Evolutionary conservation across 2,797 vertebrate species (phyloP).

Genomic region (Urocyon cinereoargenteus): DNA sequence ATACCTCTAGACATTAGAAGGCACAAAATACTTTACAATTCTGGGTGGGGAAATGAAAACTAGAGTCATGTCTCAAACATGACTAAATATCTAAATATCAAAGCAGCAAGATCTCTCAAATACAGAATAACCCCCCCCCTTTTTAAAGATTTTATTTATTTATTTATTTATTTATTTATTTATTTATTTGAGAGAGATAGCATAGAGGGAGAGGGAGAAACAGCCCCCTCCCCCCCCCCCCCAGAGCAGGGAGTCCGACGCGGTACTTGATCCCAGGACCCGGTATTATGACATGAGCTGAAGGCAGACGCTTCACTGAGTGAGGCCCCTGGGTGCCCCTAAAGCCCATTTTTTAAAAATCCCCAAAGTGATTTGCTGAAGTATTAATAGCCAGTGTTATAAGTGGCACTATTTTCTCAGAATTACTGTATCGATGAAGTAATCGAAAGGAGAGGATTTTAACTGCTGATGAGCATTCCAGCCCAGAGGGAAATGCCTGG

Average conservation of each 20-base stretch:
- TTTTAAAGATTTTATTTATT: not conserved
- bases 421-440: not conserved
- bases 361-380: not conserved
- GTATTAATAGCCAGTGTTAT: not conserved
- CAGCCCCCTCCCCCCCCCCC: no score
- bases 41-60: not conserved
- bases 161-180: no score
- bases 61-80: not conserved
- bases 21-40: not conserved
- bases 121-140: not conserved
- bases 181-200: no score
- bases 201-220: no score
- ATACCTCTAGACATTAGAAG: not conserved
- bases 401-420: not conserved
- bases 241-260: no score
- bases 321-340: no score
- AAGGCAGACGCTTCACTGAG: no score
- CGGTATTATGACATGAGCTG: no score
- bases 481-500: not conserved
- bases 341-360: not conserved
- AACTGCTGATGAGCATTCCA: not conserved
- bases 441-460: not conserved
- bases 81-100: not conserved
- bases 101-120: not conserved
- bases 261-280: no score